phyloP scores from a whole-genome alignment of 2,113 vertebrate genomes.

The Vulpes vulpes region DNA sequence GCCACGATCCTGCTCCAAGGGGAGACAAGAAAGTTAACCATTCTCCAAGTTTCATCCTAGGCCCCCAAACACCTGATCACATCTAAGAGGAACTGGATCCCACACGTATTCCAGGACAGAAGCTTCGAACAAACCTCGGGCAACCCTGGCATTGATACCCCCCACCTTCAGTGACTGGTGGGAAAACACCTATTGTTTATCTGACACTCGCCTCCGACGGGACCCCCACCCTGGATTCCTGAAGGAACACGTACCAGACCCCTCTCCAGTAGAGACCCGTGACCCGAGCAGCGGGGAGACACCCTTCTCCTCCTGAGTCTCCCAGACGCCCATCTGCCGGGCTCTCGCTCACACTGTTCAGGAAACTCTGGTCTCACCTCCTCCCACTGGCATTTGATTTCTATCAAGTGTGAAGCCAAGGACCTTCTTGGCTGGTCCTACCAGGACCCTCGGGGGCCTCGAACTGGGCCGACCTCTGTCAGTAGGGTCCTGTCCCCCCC shows the following conservation, averaged over 20 bases:
- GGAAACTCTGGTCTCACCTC: background rate
- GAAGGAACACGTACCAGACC: background rate
- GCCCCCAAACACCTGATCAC: background rate
- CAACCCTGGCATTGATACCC: background rate
- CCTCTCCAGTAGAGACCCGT: background rate
- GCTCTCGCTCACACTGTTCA: background rate
- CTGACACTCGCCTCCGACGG: background rate
- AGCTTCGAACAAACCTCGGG: background rate
- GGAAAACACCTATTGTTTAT: background rate
- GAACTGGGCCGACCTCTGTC: background rate
- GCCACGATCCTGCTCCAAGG: background rate
- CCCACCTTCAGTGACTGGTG: background rate
- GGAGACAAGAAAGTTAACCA: background rate
- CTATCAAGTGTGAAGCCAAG: background rate
- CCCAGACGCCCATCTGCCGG: background rate
- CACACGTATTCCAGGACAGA: background rate
- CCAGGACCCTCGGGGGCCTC: background rate
- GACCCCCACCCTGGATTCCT: background rate
- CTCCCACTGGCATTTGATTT: background rate
- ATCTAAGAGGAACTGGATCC: background rate
- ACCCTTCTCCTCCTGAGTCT: background rate
- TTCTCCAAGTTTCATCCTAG: background rate
- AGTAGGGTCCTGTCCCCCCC: background rate
- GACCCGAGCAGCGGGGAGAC: background rate
- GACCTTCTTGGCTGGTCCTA: background rate